phyloP scores from a whole-genome alignment of 2,888 invertebrate genomes.

The Patella ulyssiponensis region DNA sequence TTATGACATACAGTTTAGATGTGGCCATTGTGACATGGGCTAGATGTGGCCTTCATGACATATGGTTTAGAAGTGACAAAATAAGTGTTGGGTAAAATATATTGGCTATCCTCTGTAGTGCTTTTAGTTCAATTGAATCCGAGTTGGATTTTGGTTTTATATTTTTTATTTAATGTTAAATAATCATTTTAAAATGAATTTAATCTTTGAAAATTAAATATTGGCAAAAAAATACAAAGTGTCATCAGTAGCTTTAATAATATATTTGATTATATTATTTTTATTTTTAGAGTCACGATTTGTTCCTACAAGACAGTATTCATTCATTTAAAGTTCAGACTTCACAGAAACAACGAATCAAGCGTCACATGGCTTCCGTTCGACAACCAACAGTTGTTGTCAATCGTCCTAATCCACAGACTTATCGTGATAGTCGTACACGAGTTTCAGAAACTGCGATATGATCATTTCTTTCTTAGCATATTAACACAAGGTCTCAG shows the following conservation, averaged over 20 bases:
- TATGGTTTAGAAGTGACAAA: no score
- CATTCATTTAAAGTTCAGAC: neutral
- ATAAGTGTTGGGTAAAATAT: no score
- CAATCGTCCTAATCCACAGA: neutral
- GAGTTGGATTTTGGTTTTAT: neutral
- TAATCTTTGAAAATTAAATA: neutral
- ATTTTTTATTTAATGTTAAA: neutral
- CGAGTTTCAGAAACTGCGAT: neutral
- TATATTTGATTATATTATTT: neutral
- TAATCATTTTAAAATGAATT: no score
- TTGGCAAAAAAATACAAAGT: neutral
- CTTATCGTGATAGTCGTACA: neutral
- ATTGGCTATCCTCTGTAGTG: neutral
- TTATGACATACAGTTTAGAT: no score
- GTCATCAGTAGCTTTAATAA: neutral
- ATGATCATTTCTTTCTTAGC: neutral
- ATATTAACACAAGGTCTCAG: no score
- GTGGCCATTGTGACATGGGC: no score
- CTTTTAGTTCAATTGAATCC: neutral
- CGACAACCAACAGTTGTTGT: neutral
- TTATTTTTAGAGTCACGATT: neutral
- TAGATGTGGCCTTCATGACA: no score
- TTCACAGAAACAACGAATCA: neutral
- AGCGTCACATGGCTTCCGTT: neutral
- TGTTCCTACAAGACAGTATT: neutral